Percentiles rank a stretch among this genome's conserved stretches.
phyloP scores from a whole-genome alignment of 2,888 invertebrate species.

The Athetis lepigone region DNA sequence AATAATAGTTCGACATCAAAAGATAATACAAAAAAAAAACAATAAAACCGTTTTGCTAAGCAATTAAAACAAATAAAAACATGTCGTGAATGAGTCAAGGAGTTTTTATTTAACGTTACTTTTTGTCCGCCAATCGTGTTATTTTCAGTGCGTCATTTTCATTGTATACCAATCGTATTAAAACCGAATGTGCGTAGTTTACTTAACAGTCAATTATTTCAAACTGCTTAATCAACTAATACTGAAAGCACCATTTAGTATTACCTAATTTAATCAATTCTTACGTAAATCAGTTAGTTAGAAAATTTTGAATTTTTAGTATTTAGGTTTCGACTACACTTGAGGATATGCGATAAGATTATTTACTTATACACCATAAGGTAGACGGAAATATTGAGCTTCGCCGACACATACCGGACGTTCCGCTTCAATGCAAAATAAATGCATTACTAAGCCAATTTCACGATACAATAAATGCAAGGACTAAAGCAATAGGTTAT shows the following conservation, averaged over 20 bases:
- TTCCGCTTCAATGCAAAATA: conserved; percentile 52
- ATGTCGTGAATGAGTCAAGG: conserved; percentile 71
- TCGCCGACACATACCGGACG: conserved; percentile 37
- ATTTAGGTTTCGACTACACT: conserved; percentile 41
- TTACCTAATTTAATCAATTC: conserved; percentile 75
- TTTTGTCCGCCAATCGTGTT: conserved; percentile 42
- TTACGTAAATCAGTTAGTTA: conserved; percentile 71
- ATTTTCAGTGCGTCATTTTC: conserved; percentile 53
- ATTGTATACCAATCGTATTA: conserved; percentile 59
- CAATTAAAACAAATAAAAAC: conserved; percentile 84
- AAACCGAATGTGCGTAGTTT: conserved; percentile 78
- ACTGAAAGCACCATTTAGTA: conserved; percentile 89
- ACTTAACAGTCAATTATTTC: conserved; percentile 73
- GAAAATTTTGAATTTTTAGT: conserved; percentile 51
- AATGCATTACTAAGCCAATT: conserved; percentile 45
- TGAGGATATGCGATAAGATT: conserved; percentile 48
- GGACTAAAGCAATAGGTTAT: conserved; percentile 26
- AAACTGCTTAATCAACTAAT: conserved; percentile 86
- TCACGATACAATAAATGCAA: conserved; percentile 50
- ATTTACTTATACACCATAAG: conserved; percentile 35
- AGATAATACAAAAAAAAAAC: conserved; percentile 74
- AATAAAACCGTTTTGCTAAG: conserved; percentile 81
- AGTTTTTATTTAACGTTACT: conserved; percentile 33
- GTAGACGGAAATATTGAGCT: conserved; percentile 63
- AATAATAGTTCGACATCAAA: conserved; percentile 69